A percentile compares a stretch with the other conserved stretches of the same genome.
Evolutionary conservation across 2,797 vertebrate genomes (phyloP).

Genomic region (Sebastes nivosus): DNA sequence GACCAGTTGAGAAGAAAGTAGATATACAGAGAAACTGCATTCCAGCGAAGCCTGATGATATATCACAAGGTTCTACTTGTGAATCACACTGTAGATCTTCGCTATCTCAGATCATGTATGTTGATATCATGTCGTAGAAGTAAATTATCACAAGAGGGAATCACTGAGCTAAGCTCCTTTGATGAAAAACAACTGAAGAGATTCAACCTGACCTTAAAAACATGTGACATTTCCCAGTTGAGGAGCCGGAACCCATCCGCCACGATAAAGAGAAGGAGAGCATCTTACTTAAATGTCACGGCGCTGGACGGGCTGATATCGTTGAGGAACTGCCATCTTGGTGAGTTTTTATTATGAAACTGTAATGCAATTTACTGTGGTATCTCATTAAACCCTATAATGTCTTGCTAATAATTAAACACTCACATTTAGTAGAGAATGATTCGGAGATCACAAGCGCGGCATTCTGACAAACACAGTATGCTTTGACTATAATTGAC

Average conservation of each 20-base stretch:
- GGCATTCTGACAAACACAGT: slow-evolving; percentile 64
- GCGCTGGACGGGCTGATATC: slow-evolving; percentile 49
- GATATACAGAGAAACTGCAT: neutral
- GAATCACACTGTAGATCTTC: neutral
- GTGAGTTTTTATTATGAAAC: slow-evolving; percentile 22
- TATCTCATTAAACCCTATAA: slow-evolving; percentile 67
- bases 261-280: slow-evolving; percentile 54
- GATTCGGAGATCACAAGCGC: slow-evolving; percentile 50
- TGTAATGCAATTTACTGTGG: slow-evolving; percentile 42
- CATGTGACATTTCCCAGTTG: slow-evolving; percentile 70
- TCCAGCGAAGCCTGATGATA: neutral
- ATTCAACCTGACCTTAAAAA: slow-evolving; percentile 72
- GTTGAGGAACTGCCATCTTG: slow-evolving; percentile 32
- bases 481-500: slow-evolving; percentile 75
- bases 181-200: slow-evolving; percentile 64
- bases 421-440: slow-evolving; percentile 62
- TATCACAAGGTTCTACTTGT: neutral
- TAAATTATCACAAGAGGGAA: slow-evolving; percentile 48
- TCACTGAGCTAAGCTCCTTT: slow-evolving; percentile 54
- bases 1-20: neutral
- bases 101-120: slow-evolving; percentile 14
- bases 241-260: slow-evolving; percentile 65
- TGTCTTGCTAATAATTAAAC: slow-evolving; percentile 70
- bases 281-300: slow-evolving; percentile 76
- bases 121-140: slow-evolving; percentile 15